A percentile compares a stretch with the other conserved stretches of the same genome.
These are phyloP conservation scores for Pterois miles DNA, from an alignment of 2,797 vertebrate species.

Conservation along the genomic window DNA sequence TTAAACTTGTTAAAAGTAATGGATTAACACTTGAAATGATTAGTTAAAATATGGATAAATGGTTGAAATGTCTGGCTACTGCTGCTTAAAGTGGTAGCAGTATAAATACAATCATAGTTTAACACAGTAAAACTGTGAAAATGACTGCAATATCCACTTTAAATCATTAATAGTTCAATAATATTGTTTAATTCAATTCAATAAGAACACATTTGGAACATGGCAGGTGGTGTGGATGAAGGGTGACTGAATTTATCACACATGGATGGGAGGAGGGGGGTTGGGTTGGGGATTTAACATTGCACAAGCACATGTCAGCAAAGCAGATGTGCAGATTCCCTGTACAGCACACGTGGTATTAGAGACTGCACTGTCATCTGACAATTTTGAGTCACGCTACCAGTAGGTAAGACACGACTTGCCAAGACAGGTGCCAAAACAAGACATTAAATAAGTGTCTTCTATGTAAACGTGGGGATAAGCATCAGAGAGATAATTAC, in stretches of 20 bases:
- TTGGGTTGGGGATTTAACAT: neutral
- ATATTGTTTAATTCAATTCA: neutral
- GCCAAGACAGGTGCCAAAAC: conserved; percentile 2
- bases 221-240: neutral
- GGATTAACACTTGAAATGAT: too few species aligned
- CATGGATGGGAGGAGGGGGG: neutral
- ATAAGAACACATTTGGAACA: neutral
- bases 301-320: neutral
- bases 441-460: neutral
- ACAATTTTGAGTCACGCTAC: conserved; percentile 10
- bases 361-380: conserved; percentile 11
- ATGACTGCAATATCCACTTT: neutral
- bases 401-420: neutral
- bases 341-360: conserved; percentile 19
- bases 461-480: conserved; percentile 31
- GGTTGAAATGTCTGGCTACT: neutral
- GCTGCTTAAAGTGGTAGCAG: neutral
- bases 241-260: neutral
- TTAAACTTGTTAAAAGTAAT: neutral
- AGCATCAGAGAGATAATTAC: conserved; percentile 63
- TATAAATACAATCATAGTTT: neutral
- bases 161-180: neutral
- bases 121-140: neutral
- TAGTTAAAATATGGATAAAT: too few species aligned
- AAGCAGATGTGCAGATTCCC: conserved; percentile 35